Evolutionary conservation across 2,888 invertebrate species (phyloP), one percentile per base, ranked within the genome.

Genomic region (Amphipoea lucens): DNA sequence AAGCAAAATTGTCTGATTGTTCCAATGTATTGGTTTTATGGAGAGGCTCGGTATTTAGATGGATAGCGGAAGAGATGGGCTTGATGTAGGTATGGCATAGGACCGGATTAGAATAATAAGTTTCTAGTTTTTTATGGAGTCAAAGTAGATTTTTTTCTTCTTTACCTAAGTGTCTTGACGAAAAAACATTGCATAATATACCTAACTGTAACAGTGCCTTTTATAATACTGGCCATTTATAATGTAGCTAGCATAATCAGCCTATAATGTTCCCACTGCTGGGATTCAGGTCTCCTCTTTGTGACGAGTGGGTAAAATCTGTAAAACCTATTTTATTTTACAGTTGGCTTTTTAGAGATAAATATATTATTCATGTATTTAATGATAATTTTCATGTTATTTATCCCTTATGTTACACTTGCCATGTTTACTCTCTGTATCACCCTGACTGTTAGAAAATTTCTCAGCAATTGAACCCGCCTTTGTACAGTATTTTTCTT

Each of bases 1-100:
- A 83, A 83, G 84, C 83, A 87, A 87, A 89, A 89, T 87, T 83
- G 82, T 84, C 87, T 78, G 85, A 87, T 86, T 86, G 86, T 86
- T 78, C 51, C 78, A 63, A 65, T 79, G 87, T 85, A 83, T 85
- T 79, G 84, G 87, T 77, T 83, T 87, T 85, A 86, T 85, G 83
- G 85, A 48, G 48, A 66, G 63, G 42, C 70, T 65, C 2, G 67
- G 67, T 86, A 82, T 84, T 82, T 78, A 86, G 86, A 86, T 84
- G 86, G 86, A 81, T 67, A 57, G 67, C 71, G 76, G 77, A 82
- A 82, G 85, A 72, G n/a, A 45, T 74, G 54, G 17, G 14, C 14
- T 23, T 60, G 72, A 76, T 70, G 76, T 60, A 9, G 57, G 57
- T 42, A 74, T 0, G 14, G 77, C 14, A 0, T 40, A 42, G 20